Evolutionary conservation across 2,888 invertebrate species (phyloP).

Genomic region (Dioctria rufipes): DNA sequence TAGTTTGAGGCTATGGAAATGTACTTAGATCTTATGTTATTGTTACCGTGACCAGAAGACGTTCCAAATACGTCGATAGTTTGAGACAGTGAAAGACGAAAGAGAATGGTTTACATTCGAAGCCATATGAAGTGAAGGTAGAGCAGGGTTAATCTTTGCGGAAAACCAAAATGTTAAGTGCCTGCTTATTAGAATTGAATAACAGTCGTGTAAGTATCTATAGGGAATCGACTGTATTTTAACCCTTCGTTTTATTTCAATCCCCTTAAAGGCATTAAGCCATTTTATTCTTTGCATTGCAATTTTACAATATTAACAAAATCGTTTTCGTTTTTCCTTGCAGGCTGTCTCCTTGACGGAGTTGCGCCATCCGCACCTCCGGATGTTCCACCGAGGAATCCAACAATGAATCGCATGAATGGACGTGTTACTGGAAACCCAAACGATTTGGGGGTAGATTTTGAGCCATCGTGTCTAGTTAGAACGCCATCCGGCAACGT

Average conservation of each 20-base stretch:
- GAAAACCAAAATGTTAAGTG: conserved; percentile 32
- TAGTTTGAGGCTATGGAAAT: conserved; percentile 30
- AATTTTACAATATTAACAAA: conserved; percentile 31
- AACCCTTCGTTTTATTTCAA: background rate
- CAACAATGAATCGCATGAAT: conserved; percentile 92
- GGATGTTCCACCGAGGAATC: conserved; percentile 92
- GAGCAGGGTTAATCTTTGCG: conserved; percentile 4
- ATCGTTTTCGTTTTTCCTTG: conserved; percentile 62
- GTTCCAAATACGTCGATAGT: background rate
- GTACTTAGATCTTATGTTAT: conserved; percentile 22
- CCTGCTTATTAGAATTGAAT: conserved; percentile 4
- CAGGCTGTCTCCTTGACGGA: conserved; percentile 88
- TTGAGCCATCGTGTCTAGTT: conserved; percentile 92
- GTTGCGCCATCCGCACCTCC: conserved; percentile 81
- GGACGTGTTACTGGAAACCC: conserved; percentile 89
- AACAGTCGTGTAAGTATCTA: background rate
- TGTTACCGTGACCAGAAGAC: background rate
- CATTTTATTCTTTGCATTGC: background rate
- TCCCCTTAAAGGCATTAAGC: background rate
- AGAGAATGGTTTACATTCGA: background rate
- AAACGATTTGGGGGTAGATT: conserved; percentile 81
- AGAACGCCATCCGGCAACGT: conserved; percentile 94
- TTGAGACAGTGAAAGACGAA: background rate
- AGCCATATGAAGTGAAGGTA: background rate
- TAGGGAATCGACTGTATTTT: background rate